Percentiles rank a stretch among this genome's conserved stretches.
These are phyloP conservation scores for Dynastes hyllus DNA, from an alignment of 2,888 invertebrate species.

Conservation along the genomic window DNA sequence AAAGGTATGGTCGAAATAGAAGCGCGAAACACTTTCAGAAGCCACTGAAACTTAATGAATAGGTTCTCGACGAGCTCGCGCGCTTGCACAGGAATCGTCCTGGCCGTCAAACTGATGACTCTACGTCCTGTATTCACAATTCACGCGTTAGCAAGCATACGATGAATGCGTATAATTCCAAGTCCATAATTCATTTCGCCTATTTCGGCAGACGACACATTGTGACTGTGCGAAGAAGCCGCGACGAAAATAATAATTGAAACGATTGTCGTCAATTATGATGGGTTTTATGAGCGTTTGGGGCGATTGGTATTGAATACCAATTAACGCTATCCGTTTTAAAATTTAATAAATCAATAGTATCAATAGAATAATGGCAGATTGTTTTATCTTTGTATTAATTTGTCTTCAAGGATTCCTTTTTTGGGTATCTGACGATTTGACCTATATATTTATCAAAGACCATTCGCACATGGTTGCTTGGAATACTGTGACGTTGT, in stretches of 20 bases:
- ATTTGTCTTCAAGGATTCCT: not conserved
- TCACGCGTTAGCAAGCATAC: not conserved
- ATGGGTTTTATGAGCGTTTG: conserved; percentile 7
- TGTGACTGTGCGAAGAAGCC: conserved; percentile 1
- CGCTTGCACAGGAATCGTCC: not conserved
- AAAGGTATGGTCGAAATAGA: not conserved
- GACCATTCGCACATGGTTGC: too few species aligned
- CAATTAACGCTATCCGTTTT: not conserved
- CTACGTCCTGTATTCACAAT: conserved; percentile 2
- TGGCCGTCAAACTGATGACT: not conserved
- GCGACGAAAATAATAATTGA: conserved; percentile 37
- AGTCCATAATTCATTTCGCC: conserved; percentile 32
- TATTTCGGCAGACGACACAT: conserved; percentile 35
- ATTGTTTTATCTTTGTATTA: not conserved
- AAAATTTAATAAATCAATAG: conserved; percentile 9
- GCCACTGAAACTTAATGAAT: conserved; percentile 24
- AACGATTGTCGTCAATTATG: conserved; percentile 44
- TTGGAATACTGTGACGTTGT: too few species aligned
- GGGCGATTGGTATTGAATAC: conserved; percentile 7
- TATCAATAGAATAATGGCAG: not conserved
- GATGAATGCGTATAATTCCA: not conserved
- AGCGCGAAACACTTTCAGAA: conserved; percentile 4
- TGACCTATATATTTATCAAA: not conserved
- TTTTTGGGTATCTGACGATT: too few species aligned
- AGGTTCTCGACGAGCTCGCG: not conserved